Percentiles rank a stretch among this genome's conserved stretches.
phyloP scores from a whole-genome alignment of 2,888 invertebrate genomes.

The Drosophila diplacantha region DNA sequence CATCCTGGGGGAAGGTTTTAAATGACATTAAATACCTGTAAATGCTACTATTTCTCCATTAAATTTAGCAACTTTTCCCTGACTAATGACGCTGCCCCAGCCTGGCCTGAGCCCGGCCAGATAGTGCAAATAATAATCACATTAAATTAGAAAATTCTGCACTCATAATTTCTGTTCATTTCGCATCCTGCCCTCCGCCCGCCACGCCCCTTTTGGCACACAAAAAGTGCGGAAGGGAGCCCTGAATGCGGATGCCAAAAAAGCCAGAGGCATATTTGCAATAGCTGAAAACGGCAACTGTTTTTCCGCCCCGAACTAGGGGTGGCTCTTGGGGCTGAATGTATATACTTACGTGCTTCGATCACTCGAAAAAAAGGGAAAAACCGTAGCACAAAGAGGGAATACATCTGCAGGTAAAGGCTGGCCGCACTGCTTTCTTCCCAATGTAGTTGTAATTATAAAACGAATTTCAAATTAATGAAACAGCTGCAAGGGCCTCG shows the following conservation, averaged over 20 bases:
- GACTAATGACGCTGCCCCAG: slow-evolving; percentile 12
- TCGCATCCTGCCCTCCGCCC: slow-evolving; percentile 25
- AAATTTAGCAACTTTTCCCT: not conserved
- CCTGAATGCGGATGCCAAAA: slow-evolving; percentile 33
- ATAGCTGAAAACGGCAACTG: slow-evolving; percentile 28
- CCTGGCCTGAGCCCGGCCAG: not conserved
- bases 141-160: slow-evolving; percentile 43
- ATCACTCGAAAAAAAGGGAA: slow-evolving; percentile 1
- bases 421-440: not conserved
- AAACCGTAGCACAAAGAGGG: not conserved
- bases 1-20: not conserved
- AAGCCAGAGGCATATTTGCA: slow-evolving; percentile 28
- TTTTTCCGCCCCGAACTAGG: slow-evolving; percentile 7
- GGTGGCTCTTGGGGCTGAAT: not conserved
- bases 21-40: not conserved
- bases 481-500: not conserved
- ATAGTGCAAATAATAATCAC: slow-evolving; percentile 29
- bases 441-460: slow-evolving; percentile 8
- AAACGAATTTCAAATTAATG: slow-evolving; percentile 13
- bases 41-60: too few relatives aligned
- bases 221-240: slow-evolving; percentile 10
- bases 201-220: slow-evolving; percentile 33
- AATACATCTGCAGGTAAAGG: not conserved
- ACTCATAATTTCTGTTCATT: slow-evolving; percentile 41
- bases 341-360: slow-evolving; percentile 4